Conservation (phyloP, 2,888 invertebrate species). For the Limnephilus auricula region DNA sequence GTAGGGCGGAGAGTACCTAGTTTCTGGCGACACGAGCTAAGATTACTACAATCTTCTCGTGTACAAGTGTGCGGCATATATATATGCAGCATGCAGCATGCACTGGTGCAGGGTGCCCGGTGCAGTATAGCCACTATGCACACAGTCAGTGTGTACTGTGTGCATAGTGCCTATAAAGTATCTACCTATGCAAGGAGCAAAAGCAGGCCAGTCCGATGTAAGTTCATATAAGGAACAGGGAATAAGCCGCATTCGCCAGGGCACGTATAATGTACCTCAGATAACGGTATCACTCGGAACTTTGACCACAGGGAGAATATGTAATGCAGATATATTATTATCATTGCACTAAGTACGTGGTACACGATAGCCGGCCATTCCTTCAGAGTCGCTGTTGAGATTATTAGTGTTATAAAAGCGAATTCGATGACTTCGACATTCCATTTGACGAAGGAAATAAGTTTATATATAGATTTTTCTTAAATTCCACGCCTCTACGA, state of each 20-base stretch:
- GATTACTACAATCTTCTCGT: background rate
- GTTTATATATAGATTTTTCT: background rate
- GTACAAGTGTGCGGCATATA: background rate
- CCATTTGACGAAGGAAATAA: background rate
- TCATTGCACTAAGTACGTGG: background rate
- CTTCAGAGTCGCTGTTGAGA: background rate
- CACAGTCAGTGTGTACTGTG: background rate
- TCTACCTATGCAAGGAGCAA: background rate
- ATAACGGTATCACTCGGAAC: slow-evolving; percentile 26
- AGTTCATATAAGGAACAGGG: background rate
- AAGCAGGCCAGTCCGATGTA: background rate
- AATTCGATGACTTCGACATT: background rate
- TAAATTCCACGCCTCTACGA: background rate
- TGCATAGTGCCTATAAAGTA: background rate
- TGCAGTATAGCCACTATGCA: background rate
- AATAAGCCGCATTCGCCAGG: background rate
- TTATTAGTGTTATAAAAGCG: background rate
- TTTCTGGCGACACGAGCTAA: background rate
- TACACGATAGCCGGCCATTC: background rate
- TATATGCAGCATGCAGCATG: background rate
- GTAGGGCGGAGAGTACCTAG: background rate
- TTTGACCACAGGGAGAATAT: slow-evolving; percentile 5
- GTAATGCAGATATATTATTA: background rate
- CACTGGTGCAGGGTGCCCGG: background rate
- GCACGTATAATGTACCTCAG: background rate